Evolutionary conservation across 2,888 invertebrate genomes (phyloP), one percentile per base, ranked within the genome.

Genomic region (Limnephilus rhombicus): DNA sequence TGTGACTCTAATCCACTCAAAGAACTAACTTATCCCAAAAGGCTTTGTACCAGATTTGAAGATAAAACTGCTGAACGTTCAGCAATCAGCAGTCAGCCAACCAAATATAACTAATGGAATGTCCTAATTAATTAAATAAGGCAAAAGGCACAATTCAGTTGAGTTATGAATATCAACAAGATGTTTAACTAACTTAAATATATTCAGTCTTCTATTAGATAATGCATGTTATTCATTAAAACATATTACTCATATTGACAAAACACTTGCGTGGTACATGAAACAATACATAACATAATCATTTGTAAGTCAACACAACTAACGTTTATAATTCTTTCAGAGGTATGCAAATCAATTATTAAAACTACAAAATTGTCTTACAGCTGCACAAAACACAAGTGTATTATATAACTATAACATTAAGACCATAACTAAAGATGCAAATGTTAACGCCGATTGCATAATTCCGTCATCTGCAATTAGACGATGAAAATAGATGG

Each of bases 191-290:
- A 93, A 93, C 93, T 93, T 93, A 93, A 93, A 92, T 91, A 91
- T 93, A 93, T 96, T 96, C 96, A 96, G 96, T 96, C 96, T 96
- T 96, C 95, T 95, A 92, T 93, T 91, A 68, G 68, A 68, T 91
- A 90, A 92, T 92, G 93, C 90, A 92, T 92, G 89, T 92, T 90
- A 92, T 89, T 45, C 83, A 88, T 88, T 91, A 88, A 91, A 92
- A 92, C 53, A 91, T 68, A 91, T 37, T 41, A 41, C 9, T 85
- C 81, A 87, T 87, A 86, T 91, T 91, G 90, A 92, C 34, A 86
- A 91, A 92, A 92, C 81, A 92, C 81, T 85, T 24, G 68, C 68
- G 53, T 68, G 53, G 13, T 68, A 68, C 24, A 53, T 53, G 53
- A 53, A 18, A 53, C 53, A 53, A 53, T 53, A 53, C 53, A 68